A percentile compares a stretch with the other conserved stretches of the same genome.
phyloP scores from a whole-genome alignment of 2,797 vertebrate genomes.

The Cirrhinus mrigala region DNA sequence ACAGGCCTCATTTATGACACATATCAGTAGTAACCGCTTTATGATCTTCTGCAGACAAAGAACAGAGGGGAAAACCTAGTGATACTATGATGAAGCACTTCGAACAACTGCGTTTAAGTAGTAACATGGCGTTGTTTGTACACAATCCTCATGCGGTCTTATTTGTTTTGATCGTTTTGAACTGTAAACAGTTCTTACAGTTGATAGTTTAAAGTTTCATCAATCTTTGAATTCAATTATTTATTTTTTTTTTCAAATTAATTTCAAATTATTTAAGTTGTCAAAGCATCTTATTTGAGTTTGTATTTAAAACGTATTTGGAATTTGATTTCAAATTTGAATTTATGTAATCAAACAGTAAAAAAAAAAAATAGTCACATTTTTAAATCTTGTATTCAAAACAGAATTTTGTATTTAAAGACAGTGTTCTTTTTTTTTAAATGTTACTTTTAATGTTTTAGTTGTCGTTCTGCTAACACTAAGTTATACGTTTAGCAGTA shows the following conservation, averaged over 20 bases:
- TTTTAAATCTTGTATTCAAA: background rate
- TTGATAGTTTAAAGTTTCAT: background rate
- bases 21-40: slow-evolving; percentile 31
- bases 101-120: background rate
- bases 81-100: slow-evolving; percentile 5
- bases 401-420: background rate
- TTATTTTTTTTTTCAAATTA: too few species aligned
- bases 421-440: background rate
- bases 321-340: background rate
- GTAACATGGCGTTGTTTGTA: background rate
- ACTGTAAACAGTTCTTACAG: background rate
- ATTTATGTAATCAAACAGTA: background rate
- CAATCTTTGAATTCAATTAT: background rate
- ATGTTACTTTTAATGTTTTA: background rate
- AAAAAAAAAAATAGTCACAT: background rate
- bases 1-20: slow-evolving; percentile 32
- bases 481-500: background rate
- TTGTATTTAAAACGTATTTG: background rate
- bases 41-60: slow-evolving; percentile 26
- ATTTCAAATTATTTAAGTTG: background rate
- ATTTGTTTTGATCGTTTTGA: background rate
- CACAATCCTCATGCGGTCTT: background rate
- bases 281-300: background rate
- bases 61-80: slow-evolving; percentile 1
- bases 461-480: background rate